Evolutionary conservation across 1,140 invertebrate genomes (phyloP), one percentile per base, ranked within the genome.

Genomic region (Bicyclus anynana): DNA sequence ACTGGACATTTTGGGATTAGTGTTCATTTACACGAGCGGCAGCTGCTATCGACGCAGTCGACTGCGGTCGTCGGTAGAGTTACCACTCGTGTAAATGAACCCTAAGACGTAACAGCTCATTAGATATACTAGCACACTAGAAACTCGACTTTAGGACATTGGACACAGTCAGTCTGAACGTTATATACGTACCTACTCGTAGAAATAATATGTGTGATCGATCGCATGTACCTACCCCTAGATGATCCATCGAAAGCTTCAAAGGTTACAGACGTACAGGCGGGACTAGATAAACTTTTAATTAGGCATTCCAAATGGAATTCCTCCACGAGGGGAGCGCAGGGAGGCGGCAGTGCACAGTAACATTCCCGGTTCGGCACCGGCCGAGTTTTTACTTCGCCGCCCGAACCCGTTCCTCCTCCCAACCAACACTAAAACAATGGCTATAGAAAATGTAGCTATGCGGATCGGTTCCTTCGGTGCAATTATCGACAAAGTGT

Each of bases 261-360:
- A 6, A 20, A 18, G 40, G 5, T 60, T 60, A 46, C 58, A 53
- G 37, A 48, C 49, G n/a, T 49, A 49, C 59, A 53, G 67, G 51
- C 52, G 72, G 51, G 73, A 69, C 76, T 84, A 84, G 80, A 83
- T 80, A 81, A 86, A 86, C 68, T 84, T 86, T 86, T 86, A 86
- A 86, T 86, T 86, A 79, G 76, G 74, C 72, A 84, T 86, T 84
- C 83, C 83, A 68, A 73, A 75, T 77, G 77, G 63, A 77, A 81
- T 82, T 77, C 80, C 77, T 74, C 67, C 71, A 74, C 76, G 78
- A 72, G 66, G 62, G 59, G 71, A 64, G 73, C 63, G 51, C 59
- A 23, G 61, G 44, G n/a, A 21, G 44, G 66, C 65, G 61, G 71
- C 65, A 72, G 67, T 59, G 55, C 58, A 59, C 71, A 66, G 72